These are phyloP conservation scores for Apocheima hispidaria DNA, from an alignment of 2,888 invertebrate species.

Conservation along the genomic window DNA sequence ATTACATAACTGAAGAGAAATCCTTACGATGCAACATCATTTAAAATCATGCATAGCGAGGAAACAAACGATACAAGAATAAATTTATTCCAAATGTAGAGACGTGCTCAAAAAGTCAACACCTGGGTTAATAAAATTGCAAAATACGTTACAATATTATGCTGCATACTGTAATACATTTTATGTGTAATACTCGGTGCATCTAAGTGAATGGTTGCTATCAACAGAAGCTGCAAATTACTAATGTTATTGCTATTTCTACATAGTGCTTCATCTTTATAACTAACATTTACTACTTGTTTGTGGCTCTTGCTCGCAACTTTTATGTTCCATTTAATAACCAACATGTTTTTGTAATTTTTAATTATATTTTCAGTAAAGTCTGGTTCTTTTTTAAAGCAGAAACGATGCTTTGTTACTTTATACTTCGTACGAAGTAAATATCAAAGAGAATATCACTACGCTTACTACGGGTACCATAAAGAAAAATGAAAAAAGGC, in stretches of 20 bases:
- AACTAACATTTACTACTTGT: background rate
- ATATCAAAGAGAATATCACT: no score
- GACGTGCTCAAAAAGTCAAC: constrained; percentile 23
- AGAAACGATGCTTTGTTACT: no score
- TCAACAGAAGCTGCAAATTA: constrained; percentile 24
- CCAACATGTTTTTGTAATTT: background rate
- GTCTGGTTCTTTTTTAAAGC: no score
- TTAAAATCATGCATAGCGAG: background rate
- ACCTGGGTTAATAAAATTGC: constrained; percentile 19
- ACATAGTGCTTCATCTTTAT: constrained; percentile 7
- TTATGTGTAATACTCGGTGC: constrained; percentile 9
- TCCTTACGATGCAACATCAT: background rate
- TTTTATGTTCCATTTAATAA: background rate
- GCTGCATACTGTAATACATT: constrained; percentile 9
- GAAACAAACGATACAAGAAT: constrained; percentile 2
- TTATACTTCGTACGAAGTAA: no score
- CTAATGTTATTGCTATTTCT: constrained; percentile 1
- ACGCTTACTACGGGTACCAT: no score
- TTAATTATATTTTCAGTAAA: no score
- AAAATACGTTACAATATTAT: constrained; percentile 18
- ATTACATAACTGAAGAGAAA: no score
- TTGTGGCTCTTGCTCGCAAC: constrained; percentile 3
- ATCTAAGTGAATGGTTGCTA: constrained; percentile 23
- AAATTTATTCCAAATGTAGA: constrained; percentile 7
- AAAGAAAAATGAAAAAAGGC: no score